A percentile compares a stretch with the other conserved stretches of the same genome.
Evolutionary conservation across 2,797 vertebrate genomes (phyloP).

Genomic region (Peromyscus nudipes): DNA sequence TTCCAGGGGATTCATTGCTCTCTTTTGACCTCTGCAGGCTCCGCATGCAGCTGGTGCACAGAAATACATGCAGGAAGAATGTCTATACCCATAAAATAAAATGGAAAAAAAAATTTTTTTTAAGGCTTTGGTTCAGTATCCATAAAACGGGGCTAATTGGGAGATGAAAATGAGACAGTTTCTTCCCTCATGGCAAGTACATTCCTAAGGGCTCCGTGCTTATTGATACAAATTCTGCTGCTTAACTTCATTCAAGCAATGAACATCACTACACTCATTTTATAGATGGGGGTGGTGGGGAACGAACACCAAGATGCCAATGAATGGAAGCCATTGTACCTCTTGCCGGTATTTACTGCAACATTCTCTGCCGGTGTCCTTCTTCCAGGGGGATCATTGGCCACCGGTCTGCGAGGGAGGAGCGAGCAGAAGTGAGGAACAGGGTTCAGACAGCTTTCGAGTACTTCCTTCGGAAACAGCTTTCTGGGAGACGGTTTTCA

Average conservation of each 20-base stretch:
- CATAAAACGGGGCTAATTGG: neutral
- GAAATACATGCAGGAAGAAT: neutral
- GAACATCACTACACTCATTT: neutral
- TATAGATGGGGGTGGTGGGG: too few species aligned
- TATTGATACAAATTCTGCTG: neutral
- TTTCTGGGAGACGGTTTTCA: too few species aligned
- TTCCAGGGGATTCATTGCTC: neutral
- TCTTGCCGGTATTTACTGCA: slow-evolving; percentile 13
- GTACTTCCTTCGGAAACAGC: too few species aligned
- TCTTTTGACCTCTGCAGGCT: neutral
- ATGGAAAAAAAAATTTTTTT: neutral
- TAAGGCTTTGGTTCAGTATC: neutral
- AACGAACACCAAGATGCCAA: neutral
- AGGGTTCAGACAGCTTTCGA: too few species aligned
- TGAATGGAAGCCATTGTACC: neutral
- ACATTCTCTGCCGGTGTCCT: neutral
- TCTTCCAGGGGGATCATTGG: too few species aligned
- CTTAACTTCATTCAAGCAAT: neutral
- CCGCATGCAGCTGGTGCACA: neutral
- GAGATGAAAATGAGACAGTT: neutral
- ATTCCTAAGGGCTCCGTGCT: neutral
- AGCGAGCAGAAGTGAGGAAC: too few species aligned
- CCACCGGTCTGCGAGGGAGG: too few species aligned
- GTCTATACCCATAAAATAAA: too few species aligned
- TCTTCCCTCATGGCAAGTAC: neutral